Evolutionary conservation across 2,888 invertebrate species (phyloP).

Genomic region (Frankliniella intonsa): DNA sequence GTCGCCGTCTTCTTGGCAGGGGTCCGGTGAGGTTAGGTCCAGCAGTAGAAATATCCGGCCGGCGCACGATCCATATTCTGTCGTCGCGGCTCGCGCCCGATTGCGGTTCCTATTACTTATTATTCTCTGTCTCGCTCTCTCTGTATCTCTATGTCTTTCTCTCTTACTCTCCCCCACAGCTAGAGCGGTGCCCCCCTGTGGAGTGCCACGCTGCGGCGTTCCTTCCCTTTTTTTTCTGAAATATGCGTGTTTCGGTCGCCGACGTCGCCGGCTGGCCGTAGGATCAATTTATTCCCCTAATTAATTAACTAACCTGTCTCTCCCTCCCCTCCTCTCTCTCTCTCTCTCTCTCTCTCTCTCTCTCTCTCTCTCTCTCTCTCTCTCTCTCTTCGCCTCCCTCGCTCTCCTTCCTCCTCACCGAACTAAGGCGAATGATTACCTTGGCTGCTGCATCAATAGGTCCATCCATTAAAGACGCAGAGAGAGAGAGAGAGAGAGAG

Average conservation of each 20-base stretch:
- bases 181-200: neutral
- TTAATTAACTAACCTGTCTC: neutral
- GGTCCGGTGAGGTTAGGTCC: no score
- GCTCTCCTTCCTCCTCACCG: neutral
- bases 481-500: no score
- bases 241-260: conserved; percentile 9
- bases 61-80: no score
- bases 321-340: neutral
- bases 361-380: neutral
- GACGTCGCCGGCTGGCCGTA: neutral
- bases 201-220: neutral
- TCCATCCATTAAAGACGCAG: conserved; percentile 4
- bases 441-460: conserved; percentile 7
- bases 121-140: no score
- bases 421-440: conserved; percentile 2
- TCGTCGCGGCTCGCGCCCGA: no score
- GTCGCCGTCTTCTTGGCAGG: no score
- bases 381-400: neutral
- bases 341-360: neutral
- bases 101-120: no score
- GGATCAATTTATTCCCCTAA: conserved; percentile 21
- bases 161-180: no score
- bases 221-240: neutral
- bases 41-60: no score
- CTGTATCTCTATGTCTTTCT: no score